Evolutionary conservation across 2,888 invertebrate genomes (phyloP).

Genomic region (Capitulum mitella): DNA sequence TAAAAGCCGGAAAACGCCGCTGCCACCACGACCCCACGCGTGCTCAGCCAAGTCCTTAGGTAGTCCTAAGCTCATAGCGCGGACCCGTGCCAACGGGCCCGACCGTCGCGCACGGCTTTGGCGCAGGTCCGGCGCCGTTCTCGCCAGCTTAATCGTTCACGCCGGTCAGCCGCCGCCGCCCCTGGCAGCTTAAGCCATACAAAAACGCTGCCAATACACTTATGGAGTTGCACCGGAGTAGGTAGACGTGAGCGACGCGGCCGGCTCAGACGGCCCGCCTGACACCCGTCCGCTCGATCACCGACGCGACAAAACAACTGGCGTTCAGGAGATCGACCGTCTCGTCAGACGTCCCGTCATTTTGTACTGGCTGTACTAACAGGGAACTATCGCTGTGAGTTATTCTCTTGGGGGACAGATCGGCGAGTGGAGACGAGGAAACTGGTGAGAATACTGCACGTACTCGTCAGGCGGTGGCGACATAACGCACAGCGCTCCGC

Average conservation of each 20-base stretch:
- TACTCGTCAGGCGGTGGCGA: neutral
- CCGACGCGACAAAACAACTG: neutral
- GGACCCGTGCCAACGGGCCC: neutral
- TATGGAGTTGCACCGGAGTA: constrained; percentile 6
- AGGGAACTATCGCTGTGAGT: constrained; percentile 16
- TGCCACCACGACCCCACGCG: too few species aligned
- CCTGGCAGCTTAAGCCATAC: constrained; percentile 9
- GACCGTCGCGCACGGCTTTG: neutral
- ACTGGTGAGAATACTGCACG: constrained; percentile 8
- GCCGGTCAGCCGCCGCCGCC: too few species aligned
- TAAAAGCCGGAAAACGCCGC: too few species aligned
- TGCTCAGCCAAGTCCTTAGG: too few species aligned
- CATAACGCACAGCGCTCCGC: neutral
- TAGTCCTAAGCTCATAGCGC: neutral
- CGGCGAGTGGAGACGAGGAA: neutral
- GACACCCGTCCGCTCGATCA: neutral
- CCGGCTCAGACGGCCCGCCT: too few species aligned
- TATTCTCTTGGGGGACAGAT: neutral
- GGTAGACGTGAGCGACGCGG: neutral
- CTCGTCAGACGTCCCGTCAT: neutral
- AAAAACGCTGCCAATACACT: neutral
- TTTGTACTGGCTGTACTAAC: constrained; percentile 23
- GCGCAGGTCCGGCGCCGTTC: neutral
- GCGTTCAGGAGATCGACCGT: neutral
- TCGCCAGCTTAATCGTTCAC: too few species aligned